A percentile compares a stretch with the other conserved stretches of the same genome.
phyloP scores from a whole-genome alignment of 2,113 vertebrate genomes.

The Raja brachyura region DNA sequence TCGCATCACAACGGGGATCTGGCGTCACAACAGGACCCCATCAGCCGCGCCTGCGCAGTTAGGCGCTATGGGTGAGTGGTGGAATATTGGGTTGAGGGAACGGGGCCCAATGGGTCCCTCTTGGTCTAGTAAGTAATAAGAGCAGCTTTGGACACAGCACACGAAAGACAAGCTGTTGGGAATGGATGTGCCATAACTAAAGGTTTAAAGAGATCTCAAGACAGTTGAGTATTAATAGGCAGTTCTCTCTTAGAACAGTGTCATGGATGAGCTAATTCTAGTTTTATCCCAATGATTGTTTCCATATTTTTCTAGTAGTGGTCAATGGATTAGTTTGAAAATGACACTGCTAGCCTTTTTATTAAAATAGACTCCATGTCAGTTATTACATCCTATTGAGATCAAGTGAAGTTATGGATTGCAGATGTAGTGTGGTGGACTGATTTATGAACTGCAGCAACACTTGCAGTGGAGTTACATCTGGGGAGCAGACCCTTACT shows the following conservation, averaged over 20 bases:
- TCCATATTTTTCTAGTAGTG: background rate
- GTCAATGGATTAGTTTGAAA: background rate
- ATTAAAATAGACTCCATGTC: background rate
- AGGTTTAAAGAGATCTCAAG: background rate
- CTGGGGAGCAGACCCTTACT: background rate
- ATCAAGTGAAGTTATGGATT: background rate
- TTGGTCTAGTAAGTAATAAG: too few species aligned
- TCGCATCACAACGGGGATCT: too few species aligned
- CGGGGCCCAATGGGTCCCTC: too few species aligned
- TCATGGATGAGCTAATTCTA: background rate
- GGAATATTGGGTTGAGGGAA: too few species aligned
- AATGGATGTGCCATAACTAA: background rate
- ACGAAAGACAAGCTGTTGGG: background rate
- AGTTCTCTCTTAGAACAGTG: background rate
- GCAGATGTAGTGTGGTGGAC: background rate
- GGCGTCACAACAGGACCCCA: too few species aligned
- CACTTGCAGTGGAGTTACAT: background rate
- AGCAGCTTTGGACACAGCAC: background rate
- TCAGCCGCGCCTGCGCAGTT: too few species aligned
- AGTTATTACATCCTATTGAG: background rate
- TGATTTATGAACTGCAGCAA: background rate
- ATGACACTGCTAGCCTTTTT: background rate
- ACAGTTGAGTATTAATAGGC: background rate
- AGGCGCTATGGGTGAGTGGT: too few species aligned
- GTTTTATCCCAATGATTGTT: background rate